Evolutionary conservation across 2,888 invertebrate species (phyloP).

Genomic region (Drosophila phalerata): DNA sequence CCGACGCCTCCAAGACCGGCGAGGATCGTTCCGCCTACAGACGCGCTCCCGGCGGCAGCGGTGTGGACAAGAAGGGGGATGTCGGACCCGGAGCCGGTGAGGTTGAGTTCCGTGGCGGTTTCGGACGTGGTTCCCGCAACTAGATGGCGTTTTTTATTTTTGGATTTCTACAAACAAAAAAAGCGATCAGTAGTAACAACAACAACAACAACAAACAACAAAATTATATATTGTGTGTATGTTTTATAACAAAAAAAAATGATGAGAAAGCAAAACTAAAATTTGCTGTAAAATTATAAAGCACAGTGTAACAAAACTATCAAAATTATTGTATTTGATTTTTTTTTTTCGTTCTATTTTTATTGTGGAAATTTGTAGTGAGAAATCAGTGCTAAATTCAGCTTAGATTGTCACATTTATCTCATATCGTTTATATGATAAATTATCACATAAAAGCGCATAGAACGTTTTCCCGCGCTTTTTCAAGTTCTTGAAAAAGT

Average conservation of each 20-base stretch:
- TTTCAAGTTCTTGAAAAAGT: not conserved
- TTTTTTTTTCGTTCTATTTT: slow-evolving; percentile 20
- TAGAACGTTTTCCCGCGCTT: not conserved
- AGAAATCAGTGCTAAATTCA: not conserved
- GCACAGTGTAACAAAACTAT: slow-evolving; percentile 56
- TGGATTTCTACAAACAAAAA: too few species aligned
- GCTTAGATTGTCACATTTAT: not conserved
- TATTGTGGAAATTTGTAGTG: not conserved
- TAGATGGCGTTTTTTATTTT: slow-evolving; percentile 64
- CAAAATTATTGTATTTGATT: slow-evolving; percentile 6
- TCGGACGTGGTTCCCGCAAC: slow-evolving; percentile 90
- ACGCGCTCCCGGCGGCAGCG: slow-evolving; percentile 90
- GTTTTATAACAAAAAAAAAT: slow-evolving; percentile 52
- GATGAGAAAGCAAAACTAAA: slow-evolving; percentile 3
- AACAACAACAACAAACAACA: slow-evolving; percentile 38
- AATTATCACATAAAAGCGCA: too few species aligned
- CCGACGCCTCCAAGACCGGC: slow-evolving; percentile 90
- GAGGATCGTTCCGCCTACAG: slow-evolving; percentile 95
- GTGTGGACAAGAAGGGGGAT: slow-evolving; percentile 97
- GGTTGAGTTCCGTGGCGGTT: slow-evolving; percentile 96
- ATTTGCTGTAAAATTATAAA: slow-evolving; percentile 55
- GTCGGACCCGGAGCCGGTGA: slow-evolving; percentile 97
- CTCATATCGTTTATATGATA: not conserved
- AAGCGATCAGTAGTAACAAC: too few species aligned
- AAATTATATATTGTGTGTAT: slow-evolving; percentile 48